Evolutionary conservation across 2,797 vertebrate genomes (phyloP).

Genomic region (Cheirogaleus major): DNA sequence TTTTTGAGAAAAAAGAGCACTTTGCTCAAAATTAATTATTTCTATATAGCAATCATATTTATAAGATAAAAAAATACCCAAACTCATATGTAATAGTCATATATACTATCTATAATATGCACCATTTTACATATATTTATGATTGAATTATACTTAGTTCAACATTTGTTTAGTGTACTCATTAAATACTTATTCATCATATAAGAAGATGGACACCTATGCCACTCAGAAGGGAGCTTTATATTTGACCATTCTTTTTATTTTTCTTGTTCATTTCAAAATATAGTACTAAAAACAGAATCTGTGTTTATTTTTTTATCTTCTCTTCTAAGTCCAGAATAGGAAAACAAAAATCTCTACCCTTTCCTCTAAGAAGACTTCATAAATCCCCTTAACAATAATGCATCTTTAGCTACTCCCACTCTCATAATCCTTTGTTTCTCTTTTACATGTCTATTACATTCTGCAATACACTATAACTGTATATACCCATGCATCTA

Average conservation of each 20-base stretch:
- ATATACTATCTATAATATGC: background rate
- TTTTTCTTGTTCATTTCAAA: background rate
- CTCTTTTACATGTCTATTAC: background rate
- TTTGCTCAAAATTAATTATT: constrained; percentile 1
- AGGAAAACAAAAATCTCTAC: background rate
- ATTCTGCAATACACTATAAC: background rate
- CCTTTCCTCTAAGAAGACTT: background rate
- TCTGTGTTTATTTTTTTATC: background rate
- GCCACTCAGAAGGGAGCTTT: background rate
- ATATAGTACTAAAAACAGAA: background rate
- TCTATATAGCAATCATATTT: background rate
- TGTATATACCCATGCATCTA: rapidly evolving
- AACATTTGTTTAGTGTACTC: background rate
- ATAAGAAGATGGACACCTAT: background rate
- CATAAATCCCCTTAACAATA: background rate
- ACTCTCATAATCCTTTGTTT: background rate
- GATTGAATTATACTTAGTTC: background rate
- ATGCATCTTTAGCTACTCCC: background rate
- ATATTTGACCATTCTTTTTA: background rate
- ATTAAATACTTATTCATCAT: background rate
- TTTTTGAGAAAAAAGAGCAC: background rate
- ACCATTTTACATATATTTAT: background rate
- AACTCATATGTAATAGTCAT: background rate
- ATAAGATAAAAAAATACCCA: background rate
- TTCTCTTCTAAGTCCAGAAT: background rate